Percentiles rank a stretch among this genome's conserved stretches.
These are phyloP conservation scores for Atrina japonica DNA, from an alignment of 2,888 invertebrate species.

Conservation along the genomic window DNA sequence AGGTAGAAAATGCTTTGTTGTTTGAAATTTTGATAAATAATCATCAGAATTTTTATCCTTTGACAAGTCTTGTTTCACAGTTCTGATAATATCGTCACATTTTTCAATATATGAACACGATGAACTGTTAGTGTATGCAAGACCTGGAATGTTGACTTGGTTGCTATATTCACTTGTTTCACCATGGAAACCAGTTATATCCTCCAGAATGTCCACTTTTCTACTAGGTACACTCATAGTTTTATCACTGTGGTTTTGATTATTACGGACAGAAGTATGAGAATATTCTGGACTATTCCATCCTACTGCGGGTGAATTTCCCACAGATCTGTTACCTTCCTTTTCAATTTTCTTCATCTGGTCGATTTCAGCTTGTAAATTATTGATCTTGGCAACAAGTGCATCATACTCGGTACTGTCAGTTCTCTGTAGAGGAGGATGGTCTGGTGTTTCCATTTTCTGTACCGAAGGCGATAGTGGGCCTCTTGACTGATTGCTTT, in stretches of 20 bases:
- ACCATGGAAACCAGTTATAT: slow-evolving; percentile 9
- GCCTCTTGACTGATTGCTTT: background rate
- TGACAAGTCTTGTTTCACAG: too few species aligned
- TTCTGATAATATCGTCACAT: too few species aligned
- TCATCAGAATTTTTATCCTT: too few species aligned
- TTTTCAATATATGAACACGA: too few species aligned
- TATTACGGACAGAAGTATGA: background rate
- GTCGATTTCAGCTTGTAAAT: slow-evolving; percentile 24
- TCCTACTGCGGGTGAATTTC: background rate
- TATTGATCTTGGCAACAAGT: slow-evolving; percentile 22
- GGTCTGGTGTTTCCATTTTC: background rate
- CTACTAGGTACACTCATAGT: background rate
- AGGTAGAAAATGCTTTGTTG: too few species aligned
- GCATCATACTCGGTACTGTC: slow-evolving; percentile 14
- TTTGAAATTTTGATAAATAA: too few species aligned
- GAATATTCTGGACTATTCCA: slow-evolving; percentile 22
- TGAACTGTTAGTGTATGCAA: too few species aligned
- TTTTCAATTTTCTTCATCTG: slow-evolving; percentile 21
- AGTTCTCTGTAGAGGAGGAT: background rate
- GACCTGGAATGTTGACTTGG: slow-evolving; percentile 12
- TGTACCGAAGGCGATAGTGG: too few species aligned
- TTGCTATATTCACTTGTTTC: background rate
- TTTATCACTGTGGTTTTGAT: background rate
- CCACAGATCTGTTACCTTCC: slow-evolving; percentile 2
- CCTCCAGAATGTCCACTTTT: slow-evolving; percentile 13